Percentiles rank a stretch among this genome's conserved stretches.
These are phyloP conservation scores for Loripinus fragilis DNA, from an alignment of 2,888 invertebrate genomes.

Conservation along the genomic window DNA sequence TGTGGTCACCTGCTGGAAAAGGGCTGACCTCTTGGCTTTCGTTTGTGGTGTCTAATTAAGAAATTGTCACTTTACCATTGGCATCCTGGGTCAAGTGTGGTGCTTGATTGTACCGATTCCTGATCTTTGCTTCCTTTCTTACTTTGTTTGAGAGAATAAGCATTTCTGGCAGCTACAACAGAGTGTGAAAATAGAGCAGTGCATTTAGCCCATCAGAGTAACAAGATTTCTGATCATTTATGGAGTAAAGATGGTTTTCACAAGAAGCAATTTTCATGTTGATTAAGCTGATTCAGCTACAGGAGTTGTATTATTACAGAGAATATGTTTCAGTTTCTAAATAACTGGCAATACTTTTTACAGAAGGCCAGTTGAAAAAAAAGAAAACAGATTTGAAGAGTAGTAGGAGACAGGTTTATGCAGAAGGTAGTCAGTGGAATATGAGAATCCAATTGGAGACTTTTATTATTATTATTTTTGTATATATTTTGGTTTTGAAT, in stretches of 20 bases:
- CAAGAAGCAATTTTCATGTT: background rate
- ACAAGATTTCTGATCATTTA: background rate
- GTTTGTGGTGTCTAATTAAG: no score
- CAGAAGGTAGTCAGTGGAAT: background rate
- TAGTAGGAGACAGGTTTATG: constrained; percentile 11
- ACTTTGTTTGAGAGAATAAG: background rate
- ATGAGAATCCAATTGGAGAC: constrained; percentile 14
- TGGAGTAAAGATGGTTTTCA: background rate
- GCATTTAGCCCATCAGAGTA: background rate
- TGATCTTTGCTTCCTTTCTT: no score
- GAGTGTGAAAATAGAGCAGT: background rate
- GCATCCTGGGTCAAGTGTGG: no score
- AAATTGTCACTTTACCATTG: no score
- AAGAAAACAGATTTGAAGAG: background rate
- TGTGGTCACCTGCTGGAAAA: no score
- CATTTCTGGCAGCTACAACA: background rate
- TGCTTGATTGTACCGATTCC: no score
- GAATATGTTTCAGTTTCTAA: constrained; percentile 1
- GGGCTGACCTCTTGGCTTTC: no score
- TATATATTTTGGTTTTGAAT: constrained; percentile 17
- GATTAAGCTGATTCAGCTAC: background rate
- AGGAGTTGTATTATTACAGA: background rate
- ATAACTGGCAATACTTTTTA: constrained; percentile 11
- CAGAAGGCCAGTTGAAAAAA: constrained; percentile 4
- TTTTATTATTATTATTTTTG: constrained; percentile 12